Evolutionary conservation across 1,140 invertebrate genomes (phyloP).

Genomic region (Drosophila elegans): DNA sequence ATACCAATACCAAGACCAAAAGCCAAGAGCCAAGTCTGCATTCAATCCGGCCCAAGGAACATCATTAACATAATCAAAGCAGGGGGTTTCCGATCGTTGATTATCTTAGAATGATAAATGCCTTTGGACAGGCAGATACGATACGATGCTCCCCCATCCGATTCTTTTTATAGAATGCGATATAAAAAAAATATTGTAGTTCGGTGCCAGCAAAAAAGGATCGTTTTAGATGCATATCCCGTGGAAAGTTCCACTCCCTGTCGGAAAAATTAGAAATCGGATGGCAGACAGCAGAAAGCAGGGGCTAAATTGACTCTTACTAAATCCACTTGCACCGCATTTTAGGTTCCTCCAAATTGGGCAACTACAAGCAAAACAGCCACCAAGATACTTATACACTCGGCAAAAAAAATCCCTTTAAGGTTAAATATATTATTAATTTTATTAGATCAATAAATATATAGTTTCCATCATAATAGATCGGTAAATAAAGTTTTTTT

Average conservation of each 20-base stretch:
- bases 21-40: neutral
- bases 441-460: no score
- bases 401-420: conserved; percentile 7
- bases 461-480: no score
- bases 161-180: conserved; percentile 54
- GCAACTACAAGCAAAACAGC: neutral
- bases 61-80: conserved; percentile 66
- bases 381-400: neutral
- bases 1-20: conserved; percentile 2
- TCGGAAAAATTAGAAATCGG: neutral
- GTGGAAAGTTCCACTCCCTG: conserved; percentile 37
- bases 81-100: conserved; percentile 43
- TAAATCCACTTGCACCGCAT: conserved; percentile 3
- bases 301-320: conserved; percentile 3
- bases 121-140: conserved; percentile 1
- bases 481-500: no score
- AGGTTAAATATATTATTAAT: no score
- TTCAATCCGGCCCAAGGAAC: conserved; percentile 9
- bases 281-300: neutral
- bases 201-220: conserved; percentile 13
- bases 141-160: neutral
- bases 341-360: conserved; percentile 1
- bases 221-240: conserved; percentile 4
- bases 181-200: neutral
- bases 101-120: conserved; percentile 62